A percentile compares a stretch with the other conserved stretches of the same genome.
Evolutionary conservation across 2,113 vertebrate species (phyloP).

Genomic region (Mesembrinibis cayennensis): DNA sequence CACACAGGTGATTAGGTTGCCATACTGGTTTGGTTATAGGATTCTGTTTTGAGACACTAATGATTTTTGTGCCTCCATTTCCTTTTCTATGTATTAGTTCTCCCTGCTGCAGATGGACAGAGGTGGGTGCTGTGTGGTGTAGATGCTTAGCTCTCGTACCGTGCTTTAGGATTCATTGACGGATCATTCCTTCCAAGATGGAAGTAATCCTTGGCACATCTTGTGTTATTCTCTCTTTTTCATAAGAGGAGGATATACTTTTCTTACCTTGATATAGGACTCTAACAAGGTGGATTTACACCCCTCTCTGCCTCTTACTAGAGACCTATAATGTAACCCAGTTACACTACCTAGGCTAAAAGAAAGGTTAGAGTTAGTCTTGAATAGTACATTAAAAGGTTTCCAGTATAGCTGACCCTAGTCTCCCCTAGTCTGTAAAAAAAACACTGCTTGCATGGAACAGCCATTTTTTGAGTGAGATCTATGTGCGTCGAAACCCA

Average conservation of each 20-base stretch:
- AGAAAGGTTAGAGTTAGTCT: background rate
- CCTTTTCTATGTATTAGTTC: background rate
- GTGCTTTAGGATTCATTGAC: background rate
- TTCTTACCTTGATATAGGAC: background rate
- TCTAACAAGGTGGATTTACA: background rate
- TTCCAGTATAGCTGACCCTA: background rate
- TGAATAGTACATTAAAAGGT: background rate
- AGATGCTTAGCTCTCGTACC: background rate
- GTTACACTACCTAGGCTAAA: background rate
- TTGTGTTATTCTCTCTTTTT: background rate
- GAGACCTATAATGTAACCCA: background rate
- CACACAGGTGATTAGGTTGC: background rate
- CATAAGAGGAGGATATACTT: background rate
- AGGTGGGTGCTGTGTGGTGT: background rate
- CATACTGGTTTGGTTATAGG: background rate
- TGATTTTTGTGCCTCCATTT: background rate
- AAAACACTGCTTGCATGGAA: background rate
- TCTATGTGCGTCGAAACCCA: background rate
- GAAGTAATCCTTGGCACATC: background rate
- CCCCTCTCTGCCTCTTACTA: background rate
- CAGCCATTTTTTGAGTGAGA: background rate
- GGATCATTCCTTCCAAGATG: background rate
- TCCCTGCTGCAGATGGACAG: background rate
- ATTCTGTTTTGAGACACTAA: background rate
- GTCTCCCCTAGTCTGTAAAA: background rate